Conservation (phyloP, 2,113 vertebrate genomes). For the Daphoenositta chrysoptera region DNA sequence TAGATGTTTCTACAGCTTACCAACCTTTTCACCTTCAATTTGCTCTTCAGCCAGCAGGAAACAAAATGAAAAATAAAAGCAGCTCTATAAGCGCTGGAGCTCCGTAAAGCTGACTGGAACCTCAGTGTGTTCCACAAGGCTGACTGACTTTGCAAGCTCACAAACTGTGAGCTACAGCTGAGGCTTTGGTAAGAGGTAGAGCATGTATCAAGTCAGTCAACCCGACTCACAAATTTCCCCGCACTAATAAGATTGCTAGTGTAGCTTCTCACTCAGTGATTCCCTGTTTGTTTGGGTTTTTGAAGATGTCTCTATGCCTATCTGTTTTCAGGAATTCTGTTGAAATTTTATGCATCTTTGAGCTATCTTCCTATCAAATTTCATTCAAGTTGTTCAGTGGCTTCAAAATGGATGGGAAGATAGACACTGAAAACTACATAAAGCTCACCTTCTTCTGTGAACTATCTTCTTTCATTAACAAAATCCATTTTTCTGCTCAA, state of each 20-base stretch:
- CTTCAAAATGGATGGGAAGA: not conserved
- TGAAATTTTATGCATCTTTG: not conserved
- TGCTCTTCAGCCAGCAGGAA: not conserved
- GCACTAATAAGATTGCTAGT: not conserved
- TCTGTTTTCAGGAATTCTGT: not conserved
- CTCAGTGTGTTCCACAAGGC: not conserved
- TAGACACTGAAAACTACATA: not conserved
- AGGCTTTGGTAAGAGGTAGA: not conserved
- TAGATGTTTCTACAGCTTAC: not conserved
- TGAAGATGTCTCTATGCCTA: not conserved
- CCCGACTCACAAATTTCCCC: not conserved
- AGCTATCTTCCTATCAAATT: not conserved
- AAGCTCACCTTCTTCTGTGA: not conserved
- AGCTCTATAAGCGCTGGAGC: not conserved
- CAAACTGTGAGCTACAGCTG: not conserved
- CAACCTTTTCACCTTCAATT: not conserved
- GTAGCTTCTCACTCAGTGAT: not conserved
- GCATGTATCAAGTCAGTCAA: not conserved
- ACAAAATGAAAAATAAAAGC: not conserved
- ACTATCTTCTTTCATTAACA: not conserved
- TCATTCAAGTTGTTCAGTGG: not conserved
- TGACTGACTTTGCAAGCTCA: not conserved
- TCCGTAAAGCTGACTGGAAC: not conserved
- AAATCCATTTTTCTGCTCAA: not conserved
- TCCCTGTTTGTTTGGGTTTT: not conserved